phyloP scores from a whole-genome alignment of 2,797 vertebrate species.

The Hypotaenidia okinawae region DNA sequence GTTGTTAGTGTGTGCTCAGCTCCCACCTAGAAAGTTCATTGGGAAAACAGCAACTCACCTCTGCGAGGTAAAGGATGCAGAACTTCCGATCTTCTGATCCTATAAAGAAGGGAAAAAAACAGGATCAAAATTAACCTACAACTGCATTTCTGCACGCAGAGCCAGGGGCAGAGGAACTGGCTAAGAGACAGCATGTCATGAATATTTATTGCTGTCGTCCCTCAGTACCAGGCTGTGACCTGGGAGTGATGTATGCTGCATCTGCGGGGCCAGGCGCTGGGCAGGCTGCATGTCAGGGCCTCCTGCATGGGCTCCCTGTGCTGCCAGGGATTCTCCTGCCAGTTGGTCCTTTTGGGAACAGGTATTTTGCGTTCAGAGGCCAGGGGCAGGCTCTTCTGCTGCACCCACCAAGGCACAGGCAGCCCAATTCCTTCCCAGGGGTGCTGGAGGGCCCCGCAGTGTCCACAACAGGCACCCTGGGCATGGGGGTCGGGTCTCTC shows the following conservation, averaged over 20 bases:
- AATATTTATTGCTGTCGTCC: constrained; percentile 1
- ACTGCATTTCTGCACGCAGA: not conserved
- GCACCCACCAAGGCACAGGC: fast-evolving
- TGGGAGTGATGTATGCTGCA: constrained; percentile 1
- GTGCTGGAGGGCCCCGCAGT: fast-evolving
- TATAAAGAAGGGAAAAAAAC: constrained; percentile 64
- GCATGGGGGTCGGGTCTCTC: fast-evolving
- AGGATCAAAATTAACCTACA: not conserved
- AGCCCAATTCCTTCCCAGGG: not conserved
- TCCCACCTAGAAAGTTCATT: not conserved
- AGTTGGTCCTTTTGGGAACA: not conserved
- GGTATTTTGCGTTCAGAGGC: not conserved
- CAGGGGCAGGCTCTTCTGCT: not conserved
- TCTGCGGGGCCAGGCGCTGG: not conserved
- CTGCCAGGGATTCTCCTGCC: not conserved
- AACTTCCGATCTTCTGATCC: constrained; percentile 89
- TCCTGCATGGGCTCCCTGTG: not conserved
- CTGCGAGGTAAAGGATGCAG: constrained; percentile 92
- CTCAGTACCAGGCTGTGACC: constrained; percentile 56
- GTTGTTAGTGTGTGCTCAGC: not conserved
- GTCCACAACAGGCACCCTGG: fast-evolving
- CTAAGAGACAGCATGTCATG: constrained; percentile 7
- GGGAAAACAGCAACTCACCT: constrained; percentile 83
- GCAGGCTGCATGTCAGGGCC: not conserved
- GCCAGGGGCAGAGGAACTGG: not conserved